Evolutionary conservation across 2,888 invertebrate genomes (phyloP).

Genomic region (Aspidiotus rigidus): DNA sequence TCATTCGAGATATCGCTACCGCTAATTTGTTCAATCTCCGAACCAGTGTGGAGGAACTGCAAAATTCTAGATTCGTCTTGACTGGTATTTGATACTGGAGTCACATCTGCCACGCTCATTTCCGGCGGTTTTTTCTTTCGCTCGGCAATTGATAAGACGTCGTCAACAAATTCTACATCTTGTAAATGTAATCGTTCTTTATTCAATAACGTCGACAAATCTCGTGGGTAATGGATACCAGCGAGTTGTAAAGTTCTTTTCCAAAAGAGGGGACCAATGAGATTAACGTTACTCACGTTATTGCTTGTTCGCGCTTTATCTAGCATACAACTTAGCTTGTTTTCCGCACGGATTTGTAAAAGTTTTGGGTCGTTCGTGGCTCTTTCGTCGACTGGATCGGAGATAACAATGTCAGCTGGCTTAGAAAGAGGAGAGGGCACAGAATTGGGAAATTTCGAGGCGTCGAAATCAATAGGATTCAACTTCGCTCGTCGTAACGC

Average conservation of each 20-base stretch:
- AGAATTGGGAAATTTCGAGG: not conserved
- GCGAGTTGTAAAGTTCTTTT: conserved; percentile 19
- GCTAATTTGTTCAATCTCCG: not conserved
- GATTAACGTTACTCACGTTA: conserved; percentile 1
- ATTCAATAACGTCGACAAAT: not conserved
- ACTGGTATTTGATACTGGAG: not conserved
- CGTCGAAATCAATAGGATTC: not conserved
- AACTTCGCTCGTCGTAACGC: conserved; percentile 11
- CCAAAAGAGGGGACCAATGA: conserved; percentile 21
- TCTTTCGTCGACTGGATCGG: not conserved
- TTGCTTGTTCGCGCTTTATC: not conserved
- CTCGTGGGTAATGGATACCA: conserved; percentile 7
- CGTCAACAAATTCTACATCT: conserved; percentile 9
- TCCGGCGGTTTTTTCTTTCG: not conserved
- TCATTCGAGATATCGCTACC: too few species aligned
- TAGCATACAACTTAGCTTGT: conserved; percentile 11
- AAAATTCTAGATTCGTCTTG: not conserved
- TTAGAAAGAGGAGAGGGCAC: not conserved
- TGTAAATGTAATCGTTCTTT: not conserved
- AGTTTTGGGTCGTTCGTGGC: conserved; percentile 16
- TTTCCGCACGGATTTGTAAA: conserved; percentile 15
- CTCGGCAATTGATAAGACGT: not conserved
- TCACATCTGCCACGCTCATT: not conserved
- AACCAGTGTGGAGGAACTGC: not conserved
- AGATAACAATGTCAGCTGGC: not conserved